Evolutionary conservation across 2,113 vertebrate genomes (phyloP).

Genomic region (Merops nubicus): DNA sequence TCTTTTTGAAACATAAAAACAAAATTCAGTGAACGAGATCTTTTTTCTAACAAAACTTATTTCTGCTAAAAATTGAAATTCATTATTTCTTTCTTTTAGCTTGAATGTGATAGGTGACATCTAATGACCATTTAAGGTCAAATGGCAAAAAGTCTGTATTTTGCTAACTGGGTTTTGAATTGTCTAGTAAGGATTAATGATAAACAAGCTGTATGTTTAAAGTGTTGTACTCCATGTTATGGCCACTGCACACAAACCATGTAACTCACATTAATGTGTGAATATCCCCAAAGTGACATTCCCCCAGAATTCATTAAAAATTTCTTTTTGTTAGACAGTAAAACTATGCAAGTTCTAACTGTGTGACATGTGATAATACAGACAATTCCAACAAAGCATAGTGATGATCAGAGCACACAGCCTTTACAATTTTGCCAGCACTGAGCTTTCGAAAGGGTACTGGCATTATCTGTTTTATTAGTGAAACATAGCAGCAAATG

Average conservation of each 20-base stretch:
- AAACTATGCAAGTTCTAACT: neutral
- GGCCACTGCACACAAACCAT: neutral
- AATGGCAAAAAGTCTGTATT: neutral
- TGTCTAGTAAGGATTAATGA: neutral
- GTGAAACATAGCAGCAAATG: neutral
- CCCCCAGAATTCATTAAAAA: neutral
- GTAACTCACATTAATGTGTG: neutral
- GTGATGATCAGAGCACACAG: neutral
- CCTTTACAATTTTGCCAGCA: neutral
- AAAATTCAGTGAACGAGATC: neutral
- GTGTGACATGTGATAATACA: neutral
- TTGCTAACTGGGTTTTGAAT: neutral
- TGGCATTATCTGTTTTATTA: neutral
- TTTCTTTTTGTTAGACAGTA: neutral
- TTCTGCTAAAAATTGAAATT: neutral
- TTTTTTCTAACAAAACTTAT: neutral
- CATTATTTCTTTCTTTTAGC: neutral
- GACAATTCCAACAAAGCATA: neutral
- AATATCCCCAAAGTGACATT: neutral
- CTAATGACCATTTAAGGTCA: neutral
- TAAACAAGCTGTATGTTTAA: neutral
- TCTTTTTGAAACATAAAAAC: neutral
- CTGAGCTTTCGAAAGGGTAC: neutral
- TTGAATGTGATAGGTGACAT: neutral
- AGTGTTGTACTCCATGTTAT: neutral